Evolutionary conservation across 2,888 invertebrate genomes (phyloP).

Genomic region (Drosophila longiperda): DNA sequence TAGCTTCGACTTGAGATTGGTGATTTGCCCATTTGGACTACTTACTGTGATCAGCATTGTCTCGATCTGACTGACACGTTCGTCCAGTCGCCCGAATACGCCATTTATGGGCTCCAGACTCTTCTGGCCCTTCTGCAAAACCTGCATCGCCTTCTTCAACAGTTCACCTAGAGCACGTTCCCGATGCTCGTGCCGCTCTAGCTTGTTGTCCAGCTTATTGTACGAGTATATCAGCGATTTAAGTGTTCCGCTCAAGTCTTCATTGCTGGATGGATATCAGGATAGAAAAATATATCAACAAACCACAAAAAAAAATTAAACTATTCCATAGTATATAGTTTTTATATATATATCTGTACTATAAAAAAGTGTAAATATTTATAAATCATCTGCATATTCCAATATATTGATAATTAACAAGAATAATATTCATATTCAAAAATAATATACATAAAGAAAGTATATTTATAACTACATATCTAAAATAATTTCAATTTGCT

Average conservation of each 20-base stretch:
- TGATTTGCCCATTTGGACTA: neutral
- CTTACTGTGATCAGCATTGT: conserved; percentile 90
- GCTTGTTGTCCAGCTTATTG: conserved; percentile 91
- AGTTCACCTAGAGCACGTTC: conserved; percentile 92
- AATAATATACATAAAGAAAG: neutral
- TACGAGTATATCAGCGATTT: conserved; percentile 92
- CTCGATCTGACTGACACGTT: conserved; percentile 91
- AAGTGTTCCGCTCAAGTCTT: conserved; percentile 89
- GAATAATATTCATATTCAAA: neutral
- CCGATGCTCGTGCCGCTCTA: conserved; percentile 93
- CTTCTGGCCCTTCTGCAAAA: conserved; percentile 90
- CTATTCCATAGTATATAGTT: neutral
- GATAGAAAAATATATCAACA: neutral
- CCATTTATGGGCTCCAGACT: conserved; percentile 89
- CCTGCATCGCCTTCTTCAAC: conserved; percentile 89
- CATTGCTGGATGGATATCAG: conserved; percentile 65
- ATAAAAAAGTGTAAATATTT: neutral
- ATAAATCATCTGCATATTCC: neutral
- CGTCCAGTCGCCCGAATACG: conserved; percentile 90
- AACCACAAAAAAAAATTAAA: neutral
- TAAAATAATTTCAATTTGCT: neutral
- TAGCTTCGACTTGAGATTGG: neutral
- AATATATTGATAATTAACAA: neutral
- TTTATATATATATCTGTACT: neutral
- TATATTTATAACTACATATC: neutral